phyloP scores from a whole-genome alignment of 2,797 vertebrate genomes.

The Argya squamiceps region DNA sequence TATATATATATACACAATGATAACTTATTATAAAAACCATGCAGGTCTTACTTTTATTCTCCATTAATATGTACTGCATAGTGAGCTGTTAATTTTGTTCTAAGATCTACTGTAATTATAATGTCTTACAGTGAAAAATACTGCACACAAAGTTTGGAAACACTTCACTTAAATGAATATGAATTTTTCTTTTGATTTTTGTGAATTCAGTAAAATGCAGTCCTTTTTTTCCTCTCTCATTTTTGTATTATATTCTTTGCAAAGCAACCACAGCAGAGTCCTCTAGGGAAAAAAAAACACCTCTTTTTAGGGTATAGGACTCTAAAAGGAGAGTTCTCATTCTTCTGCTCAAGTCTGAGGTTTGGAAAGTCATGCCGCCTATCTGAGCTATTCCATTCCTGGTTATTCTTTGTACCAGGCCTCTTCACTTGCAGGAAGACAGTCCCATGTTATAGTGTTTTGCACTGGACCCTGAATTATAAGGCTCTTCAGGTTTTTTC shows the following conservation, averaged over 20 bases:
- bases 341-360: neutral
- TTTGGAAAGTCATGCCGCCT: neutral
- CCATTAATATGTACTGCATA: neutral
- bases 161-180: neutral
- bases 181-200: neutral
- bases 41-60: neutral
- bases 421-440: neutral
- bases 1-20: neutral
- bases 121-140: neutral
- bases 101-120: neutral
- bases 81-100: neutral
- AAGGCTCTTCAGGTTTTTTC: neutral
- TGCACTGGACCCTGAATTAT: neutral
- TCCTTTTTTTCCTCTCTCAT: neutral
- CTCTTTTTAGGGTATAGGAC: neutral
- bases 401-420: neutral
- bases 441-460: neutral
- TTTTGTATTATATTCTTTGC: neutral
- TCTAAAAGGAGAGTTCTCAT: neutral
- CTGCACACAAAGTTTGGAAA: neutral
- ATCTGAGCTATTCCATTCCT: neutral
- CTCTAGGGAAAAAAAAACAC: rapidly evolving
- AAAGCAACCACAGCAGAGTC: neutral
- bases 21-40: neutral
- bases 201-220: neutral